phyloP scores from a whole-genome alignment of 2,113 vertebrate species.

The Psilopsiagon aymara region DNA sequence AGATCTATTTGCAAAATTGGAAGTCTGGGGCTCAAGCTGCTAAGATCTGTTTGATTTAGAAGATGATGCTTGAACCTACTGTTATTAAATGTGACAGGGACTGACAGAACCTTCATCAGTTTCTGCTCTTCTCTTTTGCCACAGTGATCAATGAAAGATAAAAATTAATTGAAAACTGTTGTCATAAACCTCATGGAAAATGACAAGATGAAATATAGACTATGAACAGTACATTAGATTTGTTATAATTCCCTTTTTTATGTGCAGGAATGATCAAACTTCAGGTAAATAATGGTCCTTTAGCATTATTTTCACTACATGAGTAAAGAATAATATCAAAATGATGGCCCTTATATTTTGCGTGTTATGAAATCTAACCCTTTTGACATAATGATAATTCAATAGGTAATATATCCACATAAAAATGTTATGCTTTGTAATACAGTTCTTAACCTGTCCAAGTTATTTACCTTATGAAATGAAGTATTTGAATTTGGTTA shows the following conservation, averaged over 20 bases:
- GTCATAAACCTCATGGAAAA: background rate
- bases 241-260: background rate
- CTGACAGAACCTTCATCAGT: slow-evolving; percentile 6
- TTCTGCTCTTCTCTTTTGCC: background rate
- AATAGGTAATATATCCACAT: background rate
- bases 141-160: background rate
- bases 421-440: background rate
- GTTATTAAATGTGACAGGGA: slow-evolving; percentile 10
- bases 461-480: background rate
- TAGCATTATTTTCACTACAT: background rate
- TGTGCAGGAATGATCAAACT: background rate
- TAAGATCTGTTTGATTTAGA: slow-evolving; percentile 3
- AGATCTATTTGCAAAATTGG: background rate
- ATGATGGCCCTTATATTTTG: background rate
- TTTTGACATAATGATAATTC: background rate
- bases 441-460: background rate
- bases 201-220: background rate
- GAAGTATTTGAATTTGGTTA: background rate
- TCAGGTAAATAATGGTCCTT: background rate
- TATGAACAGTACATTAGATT: background rate
- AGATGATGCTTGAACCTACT: background rate
- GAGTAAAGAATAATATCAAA: background rate
- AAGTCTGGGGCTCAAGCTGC: background rate
- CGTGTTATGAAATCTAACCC: background rate
- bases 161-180: background rate